A percentile compares a stretch with the other conserved stretches of the same genome.
These are phyloP conservation scores for Sericinus montela DNA, from an alignment of 2,888 invertebrate genomes.

Conservation along the genomic window DNA sequence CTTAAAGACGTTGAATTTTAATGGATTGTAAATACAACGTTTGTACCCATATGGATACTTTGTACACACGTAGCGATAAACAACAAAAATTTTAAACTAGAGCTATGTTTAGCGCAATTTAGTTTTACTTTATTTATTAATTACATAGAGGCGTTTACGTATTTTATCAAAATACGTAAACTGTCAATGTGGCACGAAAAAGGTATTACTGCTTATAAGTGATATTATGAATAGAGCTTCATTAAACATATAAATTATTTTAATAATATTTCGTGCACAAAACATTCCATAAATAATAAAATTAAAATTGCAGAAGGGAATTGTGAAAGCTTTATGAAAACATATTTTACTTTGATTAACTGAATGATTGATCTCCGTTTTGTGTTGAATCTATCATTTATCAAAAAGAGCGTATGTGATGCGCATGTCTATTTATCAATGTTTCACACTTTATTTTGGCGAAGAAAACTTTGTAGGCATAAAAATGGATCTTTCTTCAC, in stretches of 20 bases:
- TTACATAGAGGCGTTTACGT: no score
- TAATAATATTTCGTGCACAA: background rate
- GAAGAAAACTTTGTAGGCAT: no score
- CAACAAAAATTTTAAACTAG: background rate
- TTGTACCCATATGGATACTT: background rate
- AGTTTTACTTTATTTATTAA: no score
- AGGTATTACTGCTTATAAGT: no score
- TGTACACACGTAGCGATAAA: background rate
- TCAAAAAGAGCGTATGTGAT: slow-evolving; percentile 17
- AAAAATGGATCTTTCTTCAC: no score
- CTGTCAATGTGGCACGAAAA: no score
- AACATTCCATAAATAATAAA: background rate
- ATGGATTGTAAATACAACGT: slow-evolving; percentile 17
- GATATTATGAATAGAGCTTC: no score
- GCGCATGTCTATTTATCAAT: slow-evolving; percentile 13
- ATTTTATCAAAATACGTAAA: no score
- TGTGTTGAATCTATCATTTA: slow-evolving; percentile 16
- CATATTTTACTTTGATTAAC: slow-evolving; percentile 15
- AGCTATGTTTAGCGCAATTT: background rate
- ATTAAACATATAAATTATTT: no score
- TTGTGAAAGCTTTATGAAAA: slow-evolving; percentile 1
- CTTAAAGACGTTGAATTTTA: slow-evolving; percentile 22
- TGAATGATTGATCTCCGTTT: slow-evolving; percentile 15
- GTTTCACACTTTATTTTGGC: background rate
- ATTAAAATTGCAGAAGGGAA: background rate